These are phyloP conservation scores for Melitaea cinxia DNA, from an alignment of 1,140 invertebrate genomes.

Conservation along the genomic window DNA sequence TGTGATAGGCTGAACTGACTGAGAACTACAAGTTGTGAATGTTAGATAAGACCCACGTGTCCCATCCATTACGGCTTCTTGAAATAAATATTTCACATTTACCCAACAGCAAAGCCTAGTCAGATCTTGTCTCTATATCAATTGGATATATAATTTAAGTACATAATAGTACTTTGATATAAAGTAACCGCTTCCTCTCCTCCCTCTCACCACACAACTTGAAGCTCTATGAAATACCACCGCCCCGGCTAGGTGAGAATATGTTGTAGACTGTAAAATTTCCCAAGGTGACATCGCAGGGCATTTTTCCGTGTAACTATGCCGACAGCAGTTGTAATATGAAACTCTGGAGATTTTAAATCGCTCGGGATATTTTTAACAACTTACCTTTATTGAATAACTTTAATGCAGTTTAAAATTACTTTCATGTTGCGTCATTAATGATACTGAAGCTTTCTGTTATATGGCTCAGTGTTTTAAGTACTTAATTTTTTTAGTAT, in stretches of 20 bases:
- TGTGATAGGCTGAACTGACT: no score
- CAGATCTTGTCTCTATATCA: no score
- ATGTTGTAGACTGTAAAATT: constrained; percentile 77
- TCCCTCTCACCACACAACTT: constrained; percentile 16
- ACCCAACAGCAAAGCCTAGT: no score
- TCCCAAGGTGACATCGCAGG: constrained; percentile 68
- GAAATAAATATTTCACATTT: no score
- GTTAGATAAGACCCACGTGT: no score
- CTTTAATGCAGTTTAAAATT: constrained; percentile 13
- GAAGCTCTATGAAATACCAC: constrained; percentile 69
- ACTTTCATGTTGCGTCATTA: not conserved
- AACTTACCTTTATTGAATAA: constrained; percentile 43
- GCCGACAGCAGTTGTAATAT: constrained; percentile 57
- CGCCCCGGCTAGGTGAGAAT: constrained; percentile 62
- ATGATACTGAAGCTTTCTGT: no score
- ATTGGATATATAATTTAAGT: no score
- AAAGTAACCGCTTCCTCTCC: constrained; percentile 5
- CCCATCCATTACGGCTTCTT: no score
- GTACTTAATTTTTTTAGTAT: no score
- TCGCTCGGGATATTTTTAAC: constrained; percentile 47
- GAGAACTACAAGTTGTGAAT: no score
- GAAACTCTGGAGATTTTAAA: constrained; percentile 52
- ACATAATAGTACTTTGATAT: no score
- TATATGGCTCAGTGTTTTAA: no score
- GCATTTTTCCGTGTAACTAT: constrained; percentile 70